Conservation (phyloP, 1,140 invertebrate genomes). For the Drosophila oshimai region DNA sequence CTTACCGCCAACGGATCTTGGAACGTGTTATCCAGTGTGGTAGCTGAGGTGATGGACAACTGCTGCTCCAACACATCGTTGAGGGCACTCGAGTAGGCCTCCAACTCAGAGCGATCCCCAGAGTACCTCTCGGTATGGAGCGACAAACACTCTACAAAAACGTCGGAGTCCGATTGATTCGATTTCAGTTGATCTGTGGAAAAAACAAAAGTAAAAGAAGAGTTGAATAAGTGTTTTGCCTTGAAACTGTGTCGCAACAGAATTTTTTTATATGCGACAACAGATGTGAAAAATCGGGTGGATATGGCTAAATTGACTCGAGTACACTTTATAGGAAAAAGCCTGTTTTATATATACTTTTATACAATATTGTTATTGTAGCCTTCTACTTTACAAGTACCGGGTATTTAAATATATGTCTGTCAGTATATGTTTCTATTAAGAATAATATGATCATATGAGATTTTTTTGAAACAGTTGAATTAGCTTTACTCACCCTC, state of each 20-base stretch:
- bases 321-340: too few species aligned
- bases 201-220: background rate
- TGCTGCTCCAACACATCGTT: constrained; percentile 60
- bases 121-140: constrained; percentile 40
- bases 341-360: too few species aligned
- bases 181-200: constrained; percentile 27
- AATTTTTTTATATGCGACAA: too few species aligned
- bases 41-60: constrained; percentile 20
- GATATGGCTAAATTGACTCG: too few species aligned
- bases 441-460: too few species aligned
- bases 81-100: constrained; percentile 65
- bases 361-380: too few species aligned
- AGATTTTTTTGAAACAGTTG: too few species aligned
- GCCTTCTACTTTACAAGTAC: too few species aligned
- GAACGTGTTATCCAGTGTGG: constrained; percentile 30
- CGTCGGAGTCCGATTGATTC: constrained; percentile 63
- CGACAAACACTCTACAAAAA: constrained; percentile 68
- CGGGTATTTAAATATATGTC: background rate
- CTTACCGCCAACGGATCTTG: constrained; percentile 29
- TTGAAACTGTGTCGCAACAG: too few species aligned
- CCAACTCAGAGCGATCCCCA: constrained; percentile 53
- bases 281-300: too few species aligned
- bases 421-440: too few species aligned
- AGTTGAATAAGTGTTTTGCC: too few species aligned
- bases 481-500: constrained; percentile 27